phyloP scores from a whole-genome alignment of 2,113 vertebrate species.

The Gobius niger region DNA sequence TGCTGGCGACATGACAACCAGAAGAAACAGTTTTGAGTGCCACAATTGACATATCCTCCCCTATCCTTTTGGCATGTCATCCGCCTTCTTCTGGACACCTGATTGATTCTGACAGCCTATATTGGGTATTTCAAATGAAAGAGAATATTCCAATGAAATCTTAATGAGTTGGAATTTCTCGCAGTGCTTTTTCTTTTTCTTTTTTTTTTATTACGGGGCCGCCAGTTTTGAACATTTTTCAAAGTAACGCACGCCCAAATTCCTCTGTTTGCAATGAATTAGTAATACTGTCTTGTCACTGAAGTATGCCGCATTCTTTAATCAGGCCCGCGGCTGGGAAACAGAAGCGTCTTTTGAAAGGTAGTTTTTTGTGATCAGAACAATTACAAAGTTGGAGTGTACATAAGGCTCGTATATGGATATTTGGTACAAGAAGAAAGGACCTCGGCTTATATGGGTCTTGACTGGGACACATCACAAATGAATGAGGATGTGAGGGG shows the following conservation, averaged over 20 bases:
- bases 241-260: conserved; percentile 87
- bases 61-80: conserved; percentile 77
- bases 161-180: conserved; percentile 92
- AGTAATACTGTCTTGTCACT: conserved; percentile 89
- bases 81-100: conserved; percentile 82
- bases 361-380: conserved; percentile 76
- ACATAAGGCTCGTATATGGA: conserved; percentile 28
- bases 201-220: conserved; percentile 81
- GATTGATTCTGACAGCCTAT: conserved; percentile 90
- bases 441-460: conserved; percentile 49
- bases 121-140: conserved; percentile 94
- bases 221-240: conserved; percentile 94
- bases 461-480: conserved; percentile 56
- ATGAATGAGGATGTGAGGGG: conserved; percentile 42
- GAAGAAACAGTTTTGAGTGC: conserved; percentile 73
- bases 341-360: conserved; percentile 77
- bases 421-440: conserved; percentile 32
- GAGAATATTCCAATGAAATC: conserved; percentile 89
- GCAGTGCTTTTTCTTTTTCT: conserved; percentile 74
- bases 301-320: conserved; percentile 88
- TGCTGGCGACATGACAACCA: conserved; percentile 85
- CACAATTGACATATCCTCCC: conserved; percentile 77
- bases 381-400: conserved; percentile 75
- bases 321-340: conserved; percentile 74
- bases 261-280: conserved; percentile 93